phyloP scores from a whole-genome alignment of 30 jellyfish, hydroid and myxozoan genomes.

The Turritopsis rubra region DNA sequence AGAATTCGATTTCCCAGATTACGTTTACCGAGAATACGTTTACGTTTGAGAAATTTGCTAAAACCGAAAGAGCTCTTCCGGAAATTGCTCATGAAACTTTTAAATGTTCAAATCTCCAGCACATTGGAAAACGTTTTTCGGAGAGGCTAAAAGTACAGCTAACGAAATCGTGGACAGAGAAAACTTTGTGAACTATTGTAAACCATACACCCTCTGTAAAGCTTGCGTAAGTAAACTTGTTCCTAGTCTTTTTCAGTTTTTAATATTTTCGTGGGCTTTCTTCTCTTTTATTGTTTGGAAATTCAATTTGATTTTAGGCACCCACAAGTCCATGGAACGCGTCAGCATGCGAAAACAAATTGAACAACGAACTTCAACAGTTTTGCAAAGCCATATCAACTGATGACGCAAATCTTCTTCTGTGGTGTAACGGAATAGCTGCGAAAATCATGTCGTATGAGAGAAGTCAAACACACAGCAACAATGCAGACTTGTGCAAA shows the following conservation, averaged over 20 bases:
- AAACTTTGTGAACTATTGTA: background rate
- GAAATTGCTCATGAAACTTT: background rate
- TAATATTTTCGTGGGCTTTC: background rate
- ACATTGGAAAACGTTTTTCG: background rate
- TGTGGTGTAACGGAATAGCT: background rate
- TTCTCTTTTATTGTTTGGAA: background rate
- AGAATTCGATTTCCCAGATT: background rate
- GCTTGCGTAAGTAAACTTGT: background rate
- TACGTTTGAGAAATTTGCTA: background rate
- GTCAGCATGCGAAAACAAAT: background rate
- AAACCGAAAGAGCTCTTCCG: background rate
- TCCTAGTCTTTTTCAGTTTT: background rate
- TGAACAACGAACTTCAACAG: background rate
- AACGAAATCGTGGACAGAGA: background rate
- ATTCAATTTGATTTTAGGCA: background rate
- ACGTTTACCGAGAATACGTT: background rate
- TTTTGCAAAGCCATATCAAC: background rate
- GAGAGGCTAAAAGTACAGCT: background rate
- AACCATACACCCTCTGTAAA: background rate
- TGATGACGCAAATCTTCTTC: background rate
- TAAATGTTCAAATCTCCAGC: background rate
- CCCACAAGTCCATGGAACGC: background rate
- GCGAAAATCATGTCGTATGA: background rate
- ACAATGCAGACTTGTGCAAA: background rate
- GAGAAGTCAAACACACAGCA: background rate